Base-by-base conservation (phyloP, 1,140 invertebrate species). In the Orussus abietinus region DNA sequence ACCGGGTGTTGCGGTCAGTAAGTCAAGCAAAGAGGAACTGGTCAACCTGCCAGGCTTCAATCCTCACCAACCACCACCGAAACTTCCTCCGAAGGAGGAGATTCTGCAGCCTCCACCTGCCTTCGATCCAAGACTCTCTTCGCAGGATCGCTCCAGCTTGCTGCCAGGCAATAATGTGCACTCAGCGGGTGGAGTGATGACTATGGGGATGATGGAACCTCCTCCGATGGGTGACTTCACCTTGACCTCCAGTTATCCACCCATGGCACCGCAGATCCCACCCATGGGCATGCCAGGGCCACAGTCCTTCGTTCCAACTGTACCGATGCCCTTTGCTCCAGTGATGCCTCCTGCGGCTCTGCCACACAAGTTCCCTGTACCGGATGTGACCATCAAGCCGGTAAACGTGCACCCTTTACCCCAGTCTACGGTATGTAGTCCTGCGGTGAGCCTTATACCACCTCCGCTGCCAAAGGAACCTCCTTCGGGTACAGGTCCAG, bases 51-150 rank as follows among this genome's bases (percentile, higher is more conserved):
- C 33, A 5, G 39, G 38, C 21, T 55, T 49, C 14, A 36, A 49
- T 25, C 29, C 44, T 18, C 41, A 38, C 29, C 42, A 44, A 6
- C 43, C 41, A 38, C 39, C 47, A 1, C 31, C 38, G 31, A 33
- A 14, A 9, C 9, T 33, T 14, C 11, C 13, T 33, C 9, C 10
- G 10, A 7, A 14, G 14, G 10, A 58, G 32, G 45, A 59, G 13
- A 36, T 38, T n/a, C 30, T 51, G 5, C 49, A 57, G 33, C 45
- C 55, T 15, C 52, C 60, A 11, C 42, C 47, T 1, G 42, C 50
- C 0, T 62, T 64, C 10, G 54, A 59, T 49, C 59, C 58, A 0
- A 37, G 56, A 7, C 37, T 56, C 3, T 51, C 49, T 0, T 31
- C 35, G 1, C 51, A 36, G 1, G 49, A 64, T 7, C 22, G 22